A percentile compares a stretch with the other conserved stretches of the same genome.
These are phyloP conservation scores for Rhynchotus rufescens DNA, from an alignment of 2,797 vertebrate genomes.

Conservation along the genomic window DNA sequence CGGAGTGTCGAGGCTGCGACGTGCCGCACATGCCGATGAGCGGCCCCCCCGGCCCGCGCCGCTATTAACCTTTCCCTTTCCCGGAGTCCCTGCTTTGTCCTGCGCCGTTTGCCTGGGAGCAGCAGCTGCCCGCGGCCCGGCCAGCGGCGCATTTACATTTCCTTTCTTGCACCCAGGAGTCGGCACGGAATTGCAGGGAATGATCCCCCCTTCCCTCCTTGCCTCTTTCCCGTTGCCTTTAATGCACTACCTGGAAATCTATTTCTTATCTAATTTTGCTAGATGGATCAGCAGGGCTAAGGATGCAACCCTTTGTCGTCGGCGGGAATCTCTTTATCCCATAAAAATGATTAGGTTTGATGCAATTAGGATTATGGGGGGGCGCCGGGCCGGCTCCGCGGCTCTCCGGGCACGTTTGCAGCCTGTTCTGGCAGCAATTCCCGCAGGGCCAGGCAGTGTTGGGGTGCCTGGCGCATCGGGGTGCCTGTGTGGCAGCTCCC, in stretches of 20 bases:
- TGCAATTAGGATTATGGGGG: conserved; percentile 73
- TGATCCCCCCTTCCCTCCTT: conserved; percentile 15
- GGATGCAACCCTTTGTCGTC: conserved; percentile 68
- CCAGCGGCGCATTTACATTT: conserved; percentile 67
- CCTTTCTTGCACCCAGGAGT: conserved; percentile 53
- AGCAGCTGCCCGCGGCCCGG: conserved; percentile 72
- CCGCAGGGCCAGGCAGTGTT: background rate
- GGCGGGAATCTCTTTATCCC: conserved; percentile 76
- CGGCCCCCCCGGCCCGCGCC: conserved; percentile 83
- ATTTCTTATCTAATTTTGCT: conserved; percentile 65
- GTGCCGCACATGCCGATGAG: conserved; percentile 90
- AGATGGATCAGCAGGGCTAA: conserved; percentile 62
- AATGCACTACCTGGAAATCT: conserved; percentile 58
- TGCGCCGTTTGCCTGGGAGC: conserved; percentile 72
- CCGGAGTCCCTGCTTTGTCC: conserved; percentile 79
- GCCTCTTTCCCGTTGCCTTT: background rate
- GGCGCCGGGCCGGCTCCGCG: background rate
- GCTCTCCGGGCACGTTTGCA: conserved; percentile 62
- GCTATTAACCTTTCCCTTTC: conserved; percentile 92
- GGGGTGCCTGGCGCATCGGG: no score
- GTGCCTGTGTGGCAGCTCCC: no score
- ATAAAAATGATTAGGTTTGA: conserved; percentile 77
- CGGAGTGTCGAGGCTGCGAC: conserved; percentile 85
- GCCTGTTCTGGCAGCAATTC: conserved; percentile 64
- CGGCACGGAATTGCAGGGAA: conserved; percentile 37